A percentile compares a stretch with the other conserved stretches of the same genome.
These are phyloP conservation scores for Tanypteryx hageni DNA, from an alignment of 2,888 invertebrate genomes.

Conservation along the genomic window DNA sequence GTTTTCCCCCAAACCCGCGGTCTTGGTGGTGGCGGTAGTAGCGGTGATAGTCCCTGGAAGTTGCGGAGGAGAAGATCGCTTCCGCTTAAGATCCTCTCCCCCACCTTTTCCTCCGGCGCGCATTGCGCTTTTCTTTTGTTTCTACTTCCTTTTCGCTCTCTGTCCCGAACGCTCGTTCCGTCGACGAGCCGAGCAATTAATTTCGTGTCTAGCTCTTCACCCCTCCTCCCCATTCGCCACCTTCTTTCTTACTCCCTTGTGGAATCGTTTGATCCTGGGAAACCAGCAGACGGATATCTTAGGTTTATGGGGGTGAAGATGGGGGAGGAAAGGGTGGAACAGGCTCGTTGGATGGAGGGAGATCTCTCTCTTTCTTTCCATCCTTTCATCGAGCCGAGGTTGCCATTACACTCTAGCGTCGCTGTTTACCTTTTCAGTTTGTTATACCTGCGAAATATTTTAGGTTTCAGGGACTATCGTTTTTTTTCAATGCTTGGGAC, in stretches of 20 bases:
- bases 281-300: conserved; percentile 23
- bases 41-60: too few species aligned
- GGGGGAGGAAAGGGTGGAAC: too few species aligned
- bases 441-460: conserved; percentile 9
- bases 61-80: not conserved
- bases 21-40: not conserved
- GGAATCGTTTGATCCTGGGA: not conserved
- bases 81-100: not conserved
- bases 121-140: conserved; percentile 18
- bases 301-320: not conserved
- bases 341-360: too few species aligned
- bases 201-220: conserved; percentile 4
- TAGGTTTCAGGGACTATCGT: not conserved
- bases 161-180: conserved; percentile 42
- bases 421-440: not conserved
- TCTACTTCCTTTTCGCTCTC: not conserved
- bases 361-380: too few species aligned
- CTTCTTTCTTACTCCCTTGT: not conserved
- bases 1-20: not conserved
- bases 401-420: not conserved
- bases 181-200: conserved; percentile 52
- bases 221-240: not conserved
- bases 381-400: too few species aligned
- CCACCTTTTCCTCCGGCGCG: not conserved
- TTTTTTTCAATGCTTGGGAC: too few species aligned